Base-by-base conservation (phyloP, 2,888 invertebrate species). In the Eupithecia centaureata region DNA sequence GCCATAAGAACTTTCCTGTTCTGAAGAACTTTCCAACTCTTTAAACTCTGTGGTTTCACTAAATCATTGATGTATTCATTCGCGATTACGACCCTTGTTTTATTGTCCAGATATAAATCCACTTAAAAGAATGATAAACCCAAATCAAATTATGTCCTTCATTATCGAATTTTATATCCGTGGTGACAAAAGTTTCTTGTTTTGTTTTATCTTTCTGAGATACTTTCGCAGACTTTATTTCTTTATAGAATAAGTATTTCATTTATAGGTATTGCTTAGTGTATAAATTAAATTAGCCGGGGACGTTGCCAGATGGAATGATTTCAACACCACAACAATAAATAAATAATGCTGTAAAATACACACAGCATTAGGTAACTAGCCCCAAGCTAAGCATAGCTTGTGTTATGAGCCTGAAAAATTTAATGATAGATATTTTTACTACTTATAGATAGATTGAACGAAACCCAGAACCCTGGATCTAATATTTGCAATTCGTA, bases 61-160 rank as follows among this genome's bases (percentile, higher is more conserved):
- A 73, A 76, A 64, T 74, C 68, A 73, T 75, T 78, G 78, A 79
- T 81, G 76, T 78, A 81, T 81, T 81, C 77, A 78, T 79, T 74
- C 73, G 74, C 72, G 84, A 86, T 52, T 85, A 82, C 75, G 51
- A 52, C 77, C 77, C 77, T 82, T 86, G 81, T 84, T 87, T 90
- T 88, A 88, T 86, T 85, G 81, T 80, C 67, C 68, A 63, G 87
- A 91, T 89, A 86, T 80, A 85, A 86, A 83, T 82, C 82, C 90
- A 91, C 91, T 91, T 88, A 89, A 73, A 79, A 73, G 72, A 66
- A 74, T 81, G 90, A 91, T 91, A 90, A 87, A 80, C 77, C 73
- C 78, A 86, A 88, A 90, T 90, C 86, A 80, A 91, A 91, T 91
- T 91, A 90, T 86, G 83, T 85, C 76, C 74, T 86, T 89, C 86